phyloP scores from a whole-genome alignment of 2,797 vertebrate species.

The Lepus townsendii region DNA sequence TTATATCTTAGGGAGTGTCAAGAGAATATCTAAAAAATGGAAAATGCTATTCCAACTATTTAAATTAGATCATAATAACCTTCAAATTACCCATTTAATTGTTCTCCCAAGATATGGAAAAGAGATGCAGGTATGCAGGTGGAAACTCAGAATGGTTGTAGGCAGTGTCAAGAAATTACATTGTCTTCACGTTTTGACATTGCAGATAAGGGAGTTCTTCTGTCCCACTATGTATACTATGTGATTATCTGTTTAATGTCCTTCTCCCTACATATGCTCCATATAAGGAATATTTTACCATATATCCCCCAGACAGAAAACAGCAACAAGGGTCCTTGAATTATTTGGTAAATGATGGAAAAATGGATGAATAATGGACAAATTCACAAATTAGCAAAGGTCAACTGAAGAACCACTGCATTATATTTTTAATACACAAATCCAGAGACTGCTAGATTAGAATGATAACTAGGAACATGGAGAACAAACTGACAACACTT shows the following conservation, averaged over 20 bases:
- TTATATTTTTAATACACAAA: slow-evolving; percentile 36
- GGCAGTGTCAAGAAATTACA: neutral
- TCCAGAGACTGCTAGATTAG: neutral
- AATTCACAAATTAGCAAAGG: slow-evolving; percentile 31
- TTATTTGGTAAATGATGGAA: slow-evolving; percentile 39
- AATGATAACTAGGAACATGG: neutral
- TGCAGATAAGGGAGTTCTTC: neutral
- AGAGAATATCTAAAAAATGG: neutral
- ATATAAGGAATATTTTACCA: neutral
- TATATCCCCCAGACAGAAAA: neutral
- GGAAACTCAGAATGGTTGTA: neutral
- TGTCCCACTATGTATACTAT: neutral
- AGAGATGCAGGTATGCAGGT: neutral
- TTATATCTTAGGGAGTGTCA: neutral
- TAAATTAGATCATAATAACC: neutral
- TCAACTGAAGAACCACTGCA: neutral
- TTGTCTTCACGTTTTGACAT: neutral
- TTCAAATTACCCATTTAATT: neutral
- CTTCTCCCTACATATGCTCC: neutral
- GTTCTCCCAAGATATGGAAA: neutral
- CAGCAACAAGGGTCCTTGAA: neutral
- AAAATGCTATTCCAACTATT: neutral
- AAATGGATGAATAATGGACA: neutral
- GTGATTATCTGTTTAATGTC: slow-evolving; percentile 32
- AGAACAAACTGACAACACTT: neutral